These are phyloP conservation scores for Callorhinus ursinus DNA, from an alignment of 2,113 vertebrate species.

Conservation along the genomic window DNA sequence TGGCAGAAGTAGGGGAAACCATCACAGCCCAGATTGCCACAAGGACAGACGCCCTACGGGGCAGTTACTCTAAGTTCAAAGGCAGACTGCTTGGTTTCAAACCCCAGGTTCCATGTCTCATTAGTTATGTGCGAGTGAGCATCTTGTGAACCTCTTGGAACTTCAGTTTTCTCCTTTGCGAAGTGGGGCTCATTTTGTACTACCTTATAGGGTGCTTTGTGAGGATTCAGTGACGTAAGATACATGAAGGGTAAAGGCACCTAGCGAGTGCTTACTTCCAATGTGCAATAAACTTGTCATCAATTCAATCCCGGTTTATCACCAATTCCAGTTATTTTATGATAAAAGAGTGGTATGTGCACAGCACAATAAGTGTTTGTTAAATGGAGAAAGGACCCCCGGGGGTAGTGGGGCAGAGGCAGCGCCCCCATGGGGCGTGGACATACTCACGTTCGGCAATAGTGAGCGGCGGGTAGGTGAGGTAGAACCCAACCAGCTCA, in stretches of 20 bases:
- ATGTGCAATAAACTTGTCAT: not conserved
- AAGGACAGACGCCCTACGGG: not conserved
- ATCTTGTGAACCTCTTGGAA: not conserved
- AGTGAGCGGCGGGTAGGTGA: conserved; percentile 96
- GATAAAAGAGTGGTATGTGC: not conserved
- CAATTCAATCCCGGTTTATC: not conserved
- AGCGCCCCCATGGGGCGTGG: fast-evolving
- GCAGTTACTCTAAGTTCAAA: not conserved
- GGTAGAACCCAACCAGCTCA: conserved; percentile 98
- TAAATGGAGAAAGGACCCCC: not conserved
- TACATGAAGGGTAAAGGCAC: not conserved
- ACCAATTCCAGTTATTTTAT: not conserved
- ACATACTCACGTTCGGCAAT: conserved; percentile 96
- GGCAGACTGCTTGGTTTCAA: not conserved
- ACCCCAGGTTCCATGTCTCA: not conserved
- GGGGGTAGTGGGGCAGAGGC: not conserved
- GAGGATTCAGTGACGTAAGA: not conserved
- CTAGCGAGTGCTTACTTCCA: not conserved
- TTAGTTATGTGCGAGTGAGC: not conserved
- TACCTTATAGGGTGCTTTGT: not conserved
- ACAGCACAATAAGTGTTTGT: not conserved
- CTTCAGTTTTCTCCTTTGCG: not conserved
- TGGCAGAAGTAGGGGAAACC: not conserved
- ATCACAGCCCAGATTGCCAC: not conserved
- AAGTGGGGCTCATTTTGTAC: not conserved